Evolutionary conservation across 2,888 invertebrate species (phyloP).

Genomic region (Callimorpha dominula): DNA sequence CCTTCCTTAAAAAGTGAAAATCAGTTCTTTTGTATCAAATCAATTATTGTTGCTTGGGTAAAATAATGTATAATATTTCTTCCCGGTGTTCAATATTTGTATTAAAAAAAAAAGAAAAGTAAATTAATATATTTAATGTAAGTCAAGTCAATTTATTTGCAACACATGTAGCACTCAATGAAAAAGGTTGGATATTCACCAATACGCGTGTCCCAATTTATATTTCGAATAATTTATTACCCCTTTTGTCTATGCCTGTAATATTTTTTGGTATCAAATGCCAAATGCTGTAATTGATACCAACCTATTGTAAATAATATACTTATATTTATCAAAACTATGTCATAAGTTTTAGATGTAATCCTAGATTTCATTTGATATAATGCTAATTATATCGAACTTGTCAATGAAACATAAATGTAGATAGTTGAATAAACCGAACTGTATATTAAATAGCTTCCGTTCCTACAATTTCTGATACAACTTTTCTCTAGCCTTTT

Average conservation of each 20-base stretch:
- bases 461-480: too few species aligned
- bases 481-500: too few species aligned
- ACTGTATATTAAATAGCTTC: too few species aligned
- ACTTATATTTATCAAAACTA: not conserved
- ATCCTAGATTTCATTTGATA: not conserved
- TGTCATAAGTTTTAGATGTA: not conserved
- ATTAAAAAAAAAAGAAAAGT: not conserved
- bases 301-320: not conserved
- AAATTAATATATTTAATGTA: too few species aligned
- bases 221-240: not conserved
- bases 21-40: not conserved
- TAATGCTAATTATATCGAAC: not conserved
- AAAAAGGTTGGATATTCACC: too few species aligned
- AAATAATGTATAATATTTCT: not conserved
- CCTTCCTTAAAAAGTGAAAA: not conserved
- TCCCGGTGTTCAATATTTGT: not conserved
- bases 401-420: not conserved
- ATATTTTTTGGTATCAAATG: not conserved
- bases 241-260: not conserved
- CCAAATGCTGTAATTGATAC: not conserved
- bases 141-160: too few species aligned
- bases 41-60: not conserved
- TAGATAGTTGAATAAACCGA: too few species aligned
- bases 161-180: too few species aligned
- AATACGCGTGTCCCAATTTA: not conserved